A percentile compares a stretch with the other conserved stretches of the same genome.
Evolutionary conservation across 2,888 invertebrate species (phyloP).

Genomic region (Eledona agricola): DNA sequence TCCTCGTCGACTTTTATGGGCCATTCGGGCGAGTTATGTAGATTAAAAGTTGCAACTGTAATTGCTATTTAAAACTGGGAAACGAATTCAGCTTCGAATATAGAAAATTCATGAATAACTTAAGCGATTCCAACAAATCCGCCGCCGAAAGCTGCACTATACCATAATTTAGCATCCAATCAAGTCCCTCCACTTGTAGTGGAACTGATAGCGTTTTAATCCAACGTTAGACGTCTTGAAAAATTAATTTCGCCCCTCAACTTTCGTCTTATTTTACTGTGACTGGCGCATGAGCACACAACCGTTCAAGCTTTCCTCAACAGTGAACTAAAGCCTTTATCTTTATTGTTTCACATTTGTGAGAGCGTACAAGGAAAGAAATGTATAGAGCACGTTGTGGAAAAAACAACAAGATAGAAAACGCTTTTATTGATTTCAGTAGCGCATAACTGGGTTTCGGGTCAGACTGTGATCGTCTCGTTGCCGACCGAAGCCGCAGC

Average conservation of each 20-base stretch:
- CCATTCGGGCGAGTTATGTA: constrained; percentile 56
- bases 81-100: constrained; percentile 50
- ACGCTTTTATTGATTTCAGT: constrained; percentile 76
- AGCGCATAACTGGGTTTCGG: constrained; percentile 71
- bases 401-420: constrained; percentile 53
- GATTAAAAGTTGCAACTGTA: constrained; percentile 60
- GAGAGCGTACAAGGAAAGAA: constrained; percentile 43
- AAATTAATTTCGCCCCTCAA: constrained; percentile 2
- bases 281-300: constrained; percentile 59
- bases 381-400: constrained; percentile 44
- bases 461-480: constrained; percentile 53
- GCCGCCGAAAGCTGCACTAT: too few species aligned
- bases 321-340: constrained; percentile 51
- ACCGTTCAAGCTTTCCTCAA: constrained; percentile 50
- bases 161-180: too few species aligned
- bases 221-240: too few species aligned
- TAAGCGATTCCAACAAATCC: too few species aligned
- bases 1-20: constrained; percentile 58
- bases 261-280: constrained; percentile 44
- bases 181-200: too few species aligned
- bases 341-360: constrained; percentile 51
- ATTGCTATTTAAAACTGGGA: constrained; percentile 58
- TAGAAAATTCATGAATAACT: constrained; percentile 53
- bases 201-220: too few species aligned
- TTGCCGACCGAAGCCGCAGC: constrained; percentile 40